Evolutionary conservation across 2,113 vertebrate species (phyloP), one percentile per base, ranked within the genome.

Genomic region (Ailurus styani): DNA sequence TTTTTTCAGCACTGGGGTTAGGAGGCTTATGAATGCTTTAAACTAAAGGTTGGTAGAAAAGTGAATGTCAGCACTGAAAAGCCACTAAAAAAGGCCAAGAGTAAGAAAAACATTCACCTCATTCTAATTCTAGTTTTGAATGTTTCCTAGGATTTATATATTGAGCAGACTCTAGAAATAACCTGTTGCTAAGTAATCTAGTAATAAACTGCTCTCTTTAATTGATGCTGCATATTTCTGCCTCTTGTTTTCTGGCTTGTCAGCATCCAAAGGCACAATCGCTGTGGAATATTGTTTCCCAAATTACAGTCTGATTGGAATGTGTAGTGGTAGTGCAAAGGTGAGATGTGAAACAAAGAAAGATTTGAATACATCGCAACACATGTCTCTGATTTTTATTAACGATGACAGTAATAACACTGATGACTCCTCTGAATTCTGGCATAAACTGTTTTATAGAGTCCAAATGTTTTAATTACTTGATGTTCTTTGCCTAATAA

Each of bases 281-380:
- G 23, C 90, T 98, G 93, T 2, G n/a, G 98, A 98, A 98, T 98
- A 98, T 95, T 98, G 97, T 98, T 98, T 97, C 97, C 96, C 97
- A 98, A 98, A 99, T 98, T 98, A 97, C 97, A 98, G 97, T 97
- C 98, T 98, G 98, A 99, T 98, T 98, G 98, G 98, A 98, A 98
- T 96, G 98, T 98, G 98, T 98, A 98, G 98, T 88, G 70, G 97
- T 1, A 93, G 98, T 98, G 85, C 98, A 98, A 98, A 99, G 98
- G 98, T 99, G 98, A 99, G 97, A 96, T 94, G 93, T 91, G 97
- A 99, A 97, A 98, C 98, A 99, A 98, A 98, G 97, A 98, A 98
- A 97, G 94, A 98, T 98, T 98, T 98, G 97, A 98, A 98, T 98
- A 98, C 96, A 96, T 98, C 6, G 0, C 97, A 96, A 96, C 98